Evolutionary conservation across 2,797 vertebrate species (phyloP), one percentile per base, ranked within the genome.

Genomic region (Characodon lateralis): DNA sequence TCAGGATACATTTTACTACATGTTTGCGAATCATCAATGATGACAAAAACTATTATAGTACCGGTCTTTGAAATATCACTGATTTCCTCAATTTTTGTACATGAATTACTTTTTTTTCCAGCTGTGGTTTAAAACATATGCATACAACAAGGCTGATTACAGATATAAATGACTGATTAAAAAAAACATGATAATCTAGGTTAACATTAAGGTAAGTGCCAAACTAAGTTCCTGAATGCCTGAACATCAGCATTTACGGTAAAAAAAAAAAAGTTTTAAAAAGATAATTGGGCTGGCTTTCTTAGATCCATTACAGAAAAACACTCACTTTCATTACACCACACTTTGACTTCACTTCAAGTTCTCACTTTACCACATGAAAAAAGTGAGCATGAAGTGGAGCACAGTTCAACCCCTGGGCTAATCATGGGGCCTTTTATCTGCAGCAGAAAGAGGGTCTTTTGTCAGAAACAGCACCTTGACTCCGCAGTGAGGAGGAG

Each of bases 341-440:
- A 87, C 79, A 89, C 90, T 94, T 95, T 93, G 91, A 93, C 88
- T 95, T 95, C 87, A 94, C 94, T 95, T 96, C 87, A 91, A 87
- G 82, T 89, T 91, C 85, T 92, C 80, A 77, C 89, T 92, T 90
- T 88, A 85, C 82, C 59, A 68, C 78, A 77, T 83, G 77, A 83
- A 73, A 73, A 83, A 87, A 87, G 72, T 85, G 77, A 89, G 86
- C 85, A 75, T 77, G 82, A 75, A 93, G 96, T 93, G 95, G 94
- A 95, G 93, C 56, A 85, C 91, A 93, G 93, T 93, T 94, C 96
- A 96, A 96, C 95, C 95, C 96, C 94, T 91, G 69, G 88, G 95
- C 96, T 96, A 96, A 97, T 96, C 94, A 90, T 80, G 80, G 89
- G 95, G 94, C 92, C 91, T 96, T 93, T 96, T 95, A 94, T 94